phyloP scores from a whole-genome alignment of 2,113 vertebrate genomes.

The Brienomyrus brachyistius region DNA sequence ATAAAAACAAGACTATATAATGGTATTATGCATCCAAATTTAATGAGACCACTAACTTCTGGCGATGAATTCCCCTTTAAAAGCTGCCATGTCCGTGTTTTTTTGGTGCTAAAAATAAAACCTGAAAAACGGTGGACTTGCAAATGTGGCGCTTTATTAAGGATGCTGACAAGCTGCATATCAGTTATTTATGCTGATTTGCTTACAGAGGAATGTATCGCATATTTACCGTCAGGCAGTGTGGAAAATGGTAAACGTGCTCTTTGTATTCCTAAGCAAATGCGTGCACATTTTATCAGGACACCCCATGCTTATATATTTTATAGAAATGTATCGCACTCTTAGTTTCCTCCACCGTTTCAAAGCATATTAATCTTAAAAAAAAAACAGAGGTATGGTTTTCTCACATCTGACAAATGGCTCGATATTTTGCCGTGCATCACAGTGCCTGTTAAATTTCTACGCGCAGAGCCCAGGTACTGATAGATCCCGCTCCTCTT shows the following conservation, averaged over 20 bases:
- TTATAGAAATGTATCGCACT: neutral
- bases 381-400: neutral
- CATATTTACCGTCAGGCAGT: neutral
- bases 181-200: conserved; percentile 8
- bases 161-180: neutral
- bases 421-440: neutral
- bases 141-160: neutral
- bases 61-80: neutral
- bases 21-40: neutral
- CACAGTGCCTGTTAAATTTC: conserved; percentile 50
- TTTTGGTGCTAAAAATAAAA: conserved; percentile 6
- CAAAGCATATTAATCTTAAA: neutral
- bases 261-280: neutral
- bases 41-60: conserved; percentile 1
- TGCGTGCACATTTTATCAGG: neutral
- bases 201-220: neutral
- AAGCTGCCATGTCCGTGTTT: neutral
- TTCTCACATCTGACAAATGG: neutral
- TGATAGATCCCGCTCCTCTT: neutral
- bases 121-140: neutral
- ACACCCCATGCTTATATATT: neutral
- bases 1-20: conserved; percentile 7
- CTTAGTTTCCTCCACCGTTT: neutral
- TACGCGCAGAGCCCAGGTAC: conserved; percentile 42
- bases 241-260: neutral